Base-by-base conservation (phyloP, 2,888 invertebrate genomes). In the Drosophila lutescens region DNA sequence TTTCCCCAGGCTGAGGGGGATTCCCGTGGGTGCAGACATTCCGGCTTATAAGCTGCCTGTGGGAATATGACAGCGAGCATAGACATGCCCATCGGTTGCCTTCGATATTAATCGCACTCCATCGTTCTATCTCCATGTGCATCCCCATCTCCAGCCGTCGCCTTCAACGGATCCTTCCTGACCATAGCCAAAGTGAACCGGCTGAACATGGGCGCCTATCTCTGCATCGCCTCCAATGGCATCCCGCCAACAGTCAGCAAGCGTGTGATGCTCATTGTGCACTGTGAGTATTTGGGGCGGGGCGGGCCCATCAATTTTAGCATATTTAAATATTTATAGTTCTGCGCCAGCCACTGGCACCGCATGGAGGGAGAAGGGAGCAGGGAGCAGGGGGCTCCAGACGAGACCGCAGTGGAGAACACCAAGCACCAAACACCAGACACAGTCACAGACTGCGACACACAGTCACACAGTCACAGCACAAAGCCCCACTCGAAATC, bases 211-310 rank as follows among this genome's bases (percentile, higher is more conserved):
- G 96, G 96, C 30, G 95, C 96, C 49, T 96, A 96, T 92, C 93
- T 96, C 54, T 96, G 96, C 92, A 96, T 96, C 77, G 96, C 96
- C 7, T 95, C 96, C 79, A 97, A 97, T 91, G 97, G 97, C 41
- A 95, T 97, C 36, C 96, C 96, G 55, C 96, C 96, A 53, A 95
- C 95, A 62, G 95, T 96, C 90, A 96, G 96, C 93, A 96, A 96
- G 91, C 93, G 96, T 78, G 95, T 96, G 86, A 95, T 95, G 94
- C 94, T 96, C 83, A 95, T 95, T 88, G 96, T 97, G 76, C 96
- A 97, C 92, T 97, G 97, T 97, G 93, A 95, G 96, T 94, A 92
- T 81, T 75, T 53, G 32, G 53, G 40, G 34, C 50, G 44, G 32
- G 36, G 59, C 51, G 69, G 77, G 50, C 73, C 83, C 79, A 83